phyloP scores from a whole-genome alignment of 2,113 vertebrate genomes.

The Odontophorus gujanensis region DNA sequence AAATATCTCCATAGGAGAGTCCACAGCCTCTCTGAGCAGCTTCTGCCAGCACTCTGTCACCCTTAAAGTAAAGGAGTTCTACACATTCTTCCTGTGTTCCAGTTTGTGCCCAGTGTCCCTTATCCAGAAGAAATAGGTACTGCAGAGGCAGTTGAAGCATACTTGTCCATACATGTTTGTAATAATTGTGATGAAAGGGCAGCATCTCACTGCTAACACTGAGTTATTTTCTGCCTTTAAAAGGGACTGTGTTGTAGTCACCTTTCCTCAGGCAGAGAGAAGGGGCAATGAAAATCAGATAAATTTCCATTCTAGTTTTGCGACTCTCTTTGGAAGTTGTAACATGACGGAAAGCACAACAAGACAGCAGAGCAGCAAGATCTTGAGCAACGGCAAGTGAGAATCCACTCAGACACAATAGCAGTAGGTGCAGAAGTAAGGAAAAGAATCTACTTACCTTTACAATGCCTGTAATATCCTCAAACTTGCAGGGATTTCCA shows the following conservation, averaged over 20 bases:
- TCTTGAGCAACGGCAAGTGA: too few relatives aligned
- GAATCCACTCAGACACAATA: too few relatives aligned
- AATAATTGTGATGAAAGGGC: neutral
- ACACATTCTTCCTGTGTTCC: too few relatives aligned
- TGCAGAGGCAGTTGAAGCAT: neutral
- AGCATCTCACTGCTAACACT: neutral
- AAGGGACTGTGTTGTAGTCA: rapidly evolving
- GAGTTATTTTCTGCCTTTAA: neutral
- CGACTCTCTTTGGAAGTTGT: neutral
- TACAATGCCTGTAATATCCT: too few relatives aligned
- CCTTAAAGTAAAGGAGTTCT: too few relatives aligned
- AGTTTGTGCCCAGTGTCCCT: too few relatives aligned
- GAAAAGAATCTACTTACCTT: too few relatives aligned
- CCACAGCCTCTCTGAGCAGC: neutral
- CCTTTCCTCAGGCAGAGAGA: neutral
- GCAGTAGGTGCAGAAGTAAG: too few relatives aligned
- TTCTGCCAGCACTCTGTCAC: too few relatives aligned
- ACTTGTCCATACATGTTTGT: rapidly evolving
- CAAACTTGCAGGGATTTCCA: too few relatives aligned
- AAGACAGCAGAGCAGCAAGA: too few relatives aligned
- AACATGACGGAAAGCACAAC: too few relatives aligned
- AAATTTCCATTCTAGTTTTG: neutral
- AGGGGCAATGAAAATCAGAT: neutral
- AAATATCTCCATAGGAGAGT: neutral
- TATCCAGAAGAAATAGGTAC: neutral